These are phyloP conservation scores for Kobus ellipsiprymnus DNA, from an alignment of 2,113 vertebrate species.

Conservation along the genomic window DNA sequence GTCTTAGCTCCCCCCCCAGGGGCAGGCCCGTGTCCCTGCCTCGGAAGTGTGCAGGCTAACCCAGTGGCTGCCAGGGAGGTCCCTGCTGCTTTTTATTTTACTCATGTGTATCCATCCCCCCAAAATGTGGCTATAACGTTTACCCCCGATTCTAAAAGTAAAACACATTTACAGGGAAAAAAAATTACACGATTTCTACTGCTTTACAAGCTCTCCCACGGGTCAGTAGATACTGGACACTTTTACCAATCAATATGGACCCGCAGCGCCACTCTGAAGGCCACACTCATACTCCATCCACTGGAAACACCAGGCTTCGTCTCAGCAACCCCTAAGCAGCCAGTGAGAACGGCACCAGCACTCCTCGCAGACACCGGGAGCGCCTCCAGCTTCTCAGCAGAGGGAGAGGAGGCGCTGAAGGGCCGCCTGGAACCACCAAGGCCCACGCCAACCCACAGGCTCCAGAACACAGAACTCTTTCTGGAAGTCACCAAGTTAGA, in stretches of 20 bases:
- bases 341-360: not conserved
- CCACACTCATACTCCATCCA: not conserved
- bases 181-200: not conserved
- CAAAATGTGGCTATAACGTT: not conserved
- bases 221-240: not conserved
- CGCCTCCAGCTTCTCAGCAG: not conserved
- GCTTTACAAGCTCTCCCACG: not conserved
- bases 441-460: not conserved
- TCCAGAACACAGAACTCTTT: not conserved
- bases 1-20: not conserved
- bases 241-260: not conserved
- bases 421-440: not conserved
- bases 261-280: not conserved
- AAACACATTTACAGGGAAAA: not conserved
- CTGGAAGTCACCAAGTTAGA: not conserved
- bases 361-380: not conserved
- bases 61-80: not conserved
- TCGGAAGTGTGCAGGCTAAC: accelerated
- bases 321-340: not conserved
- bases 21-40: accelerated
- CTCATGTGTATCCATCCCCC: not conserved
- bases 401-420: not conserved
- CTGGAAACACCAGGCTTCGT: not conserved
- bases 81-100: not conserved
- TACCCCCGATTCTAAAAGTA: not conserved